phyloP scores from a whole-genome alignment of 2,888 invertebrate species.

The Meloe dianella region DNA sequence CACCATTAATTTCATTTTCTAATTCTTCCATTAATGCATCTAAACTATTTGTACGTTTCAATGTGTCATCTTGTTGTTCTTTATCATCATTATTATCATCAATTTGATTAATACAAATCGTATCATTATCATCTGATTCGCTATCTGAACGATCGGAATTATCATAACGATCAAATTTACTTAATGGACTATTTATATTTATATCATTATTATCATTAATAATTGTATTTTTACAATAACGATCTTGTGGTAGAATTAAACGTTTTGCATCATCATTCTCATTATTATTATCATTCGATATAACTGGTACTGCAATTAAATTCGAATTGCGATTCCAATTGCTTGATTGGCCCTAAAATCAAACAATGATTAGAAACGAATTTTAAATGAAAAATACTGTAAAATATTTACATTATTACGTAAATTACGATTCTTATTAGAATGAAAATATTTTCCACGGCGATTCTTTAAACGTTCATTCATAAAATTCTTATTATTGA shows the following conservation, averaged over 20 bases:
- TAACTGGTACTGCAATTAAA: conserved; percentile 61
- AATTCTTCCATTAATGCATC: conserved; percentile 63
- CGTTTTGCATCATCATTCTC: conserved; percentile 39
- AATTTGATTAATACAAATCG: too few species aligned
- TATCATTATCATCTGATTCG: conserved; percentile 51
- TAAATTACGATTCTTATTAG: conserved; percentile 32
- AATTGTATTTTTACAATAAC: conserved; percentile 43
- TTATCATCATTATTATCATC: conserved; percentile 53
- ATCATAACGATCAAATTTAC: conserved; percentile 63
- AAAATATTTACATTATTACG: conserved; percentile 37
- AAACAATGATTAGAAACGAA: conserved; percentile 14
- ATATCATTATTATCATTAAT: conserved; percentile 34
- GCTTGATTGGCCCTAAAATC: conserved; percentile 48
- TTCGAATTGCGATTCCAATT: conserved; percentile 57
- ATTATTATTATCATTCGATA: conserved; percentile 45
- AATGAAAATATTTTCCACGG: conserved; percentile 39
- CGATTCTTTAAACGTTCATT: conserved; percentile 36
- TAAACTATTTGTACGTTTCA: conserved; percentile 61
- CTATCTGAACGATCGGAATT: conserved; percentile 60
- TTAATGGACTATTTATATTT: conserved; percentile 27
- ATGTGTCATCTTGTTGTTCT: conserved; percentile 43
- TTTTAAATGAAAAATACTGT: not conserved
- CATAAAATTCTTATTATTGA: conserved; percentile 15
- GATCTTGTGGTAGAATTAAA: conserved; percentile 52
- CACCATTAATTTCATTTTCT: conserved; percentile 60